A percentile compares a stretch with the other conserved stretches of the same genome.
Conservation (phyloP, 2,113 vertebrate species). For the Barbus barbus region DNA sequence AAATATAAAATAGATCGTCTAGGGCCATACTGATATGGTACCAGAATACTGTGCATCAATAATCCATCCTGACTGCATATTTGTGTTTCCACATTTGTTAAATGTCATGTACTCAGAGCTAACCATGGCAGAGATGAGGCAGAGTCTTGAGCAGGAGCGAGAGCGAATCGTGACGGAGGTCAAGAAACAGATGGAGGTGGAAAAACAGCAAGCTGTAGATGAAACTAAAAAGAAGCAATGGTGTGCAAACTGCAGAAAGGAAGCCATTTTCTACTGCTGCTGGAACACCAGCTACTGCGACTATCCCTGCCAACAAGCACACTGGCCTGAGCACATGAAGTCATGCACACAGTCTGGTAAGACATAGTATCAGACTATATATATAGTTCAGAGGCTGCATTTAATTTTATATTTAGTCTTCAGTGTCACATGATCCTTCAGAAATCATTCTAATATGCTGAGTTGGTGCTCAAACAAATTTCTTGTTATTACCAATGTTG, state of each 20-base stretch:
- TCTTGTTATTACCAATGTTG: not conserved
- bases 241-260: constrained; percentile 96
- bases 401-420: no score
- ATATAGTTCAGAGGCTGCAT: no score
- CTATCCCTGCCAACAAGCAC: constrained; percentile 97
- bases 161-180: constrained; percentile 90
- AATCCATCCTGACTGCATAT: not conserved
- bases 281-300: constrained; percentile 99
- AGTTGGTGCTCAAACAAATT: not conserved
- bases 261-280: constrained; percentile 98
- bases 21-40: no score
- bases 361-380: not conserved
- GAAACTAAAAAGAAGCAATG: constrained; percentile 99
- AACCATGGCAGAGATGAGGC: constrained; percentile 98
- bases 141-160: constrained; percentile 94
- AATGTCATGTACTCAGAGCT: constrained; percentile 82
- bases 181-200: constrained; percentile 92
- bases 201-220: constrained; percentile 93
- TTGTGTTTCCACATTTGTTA: not conserved
- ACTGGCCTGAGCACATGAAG: constrained; percentile 99
- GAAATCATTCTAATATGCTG: not conserved
- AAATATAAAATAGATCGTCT: no score
- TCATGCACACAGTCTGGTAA: constrained; percentile 98
- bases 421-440: not conserved
- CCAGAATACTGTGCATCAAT: no score